Evolutionary conservation across 2,888 invertebrate species (phyloP).

Genomic region (Choreutis nemorana): DNA sequence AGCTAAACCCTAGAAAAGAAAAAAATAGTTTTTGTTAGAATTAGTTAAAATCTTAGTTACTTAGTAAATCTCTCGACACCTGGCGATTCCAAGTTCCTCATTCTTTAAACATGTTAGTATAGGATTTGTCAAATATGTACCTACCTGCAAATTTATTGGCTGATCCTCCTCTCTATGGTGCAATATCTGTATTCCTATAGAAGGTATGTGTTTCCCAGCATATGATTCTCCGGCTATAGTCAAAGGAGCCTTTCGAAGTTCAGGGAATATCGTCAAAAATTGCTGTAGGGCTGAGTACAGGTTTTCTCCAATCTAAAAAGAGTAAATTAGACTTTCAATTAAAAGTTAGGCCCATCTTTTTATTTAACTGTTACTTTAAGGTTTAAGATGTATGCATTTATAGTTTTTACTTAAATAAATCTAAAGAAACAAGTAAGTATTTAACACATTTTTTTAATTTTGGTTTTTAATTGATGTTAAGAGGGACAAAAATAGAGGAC

Average conservation of each 20-base stretch:
- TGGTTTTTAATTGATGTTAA: not conserved
- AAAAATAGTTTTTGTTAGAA: not conserved
- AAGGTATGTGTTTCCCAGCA: constrained; percentile 68
- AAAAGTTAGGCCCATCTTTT: not conserved
- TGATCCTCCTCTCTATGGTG: constrained; percentile 41
- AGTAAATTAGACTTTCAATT: not conserved
- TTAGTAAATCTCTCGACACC: not conserved
- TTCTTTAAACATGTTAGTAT: not conserved
- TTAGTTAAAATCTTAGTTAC: not conserved
- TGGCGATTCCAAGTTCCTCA: not conserved
- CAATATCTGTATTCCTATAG: constrained; percentile 67
- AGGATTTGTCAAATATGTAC: constrained; percentile 1
- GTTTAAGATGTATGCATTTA: not conserved
- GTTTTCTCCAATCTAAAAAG: constrained; percentile 61
- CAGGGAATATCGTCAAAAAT: constrained; percentile 70
- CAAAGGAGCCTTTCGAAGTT: constrained; percentile 65
- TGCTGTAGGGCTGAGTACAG: constrained; percentile 69
- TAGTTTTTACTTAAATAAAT: too few relatives aligned
- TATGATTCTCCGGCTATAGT: constrained; percentile 74
- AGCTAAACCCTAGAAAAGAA: constrained; percentile 46
- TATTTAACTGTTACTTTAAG: not conserved
- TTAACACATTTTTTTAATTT: not conserved
- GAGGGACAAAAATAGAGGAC: not conserved
- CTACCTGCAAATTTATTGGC: constrained; percentile 57
- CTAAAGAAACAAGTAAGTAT: not conserved